Evolutionary conservation across 2,797 vertebrate species (phyloP).

Genomic region (Sardinella longiceps): DNA sequence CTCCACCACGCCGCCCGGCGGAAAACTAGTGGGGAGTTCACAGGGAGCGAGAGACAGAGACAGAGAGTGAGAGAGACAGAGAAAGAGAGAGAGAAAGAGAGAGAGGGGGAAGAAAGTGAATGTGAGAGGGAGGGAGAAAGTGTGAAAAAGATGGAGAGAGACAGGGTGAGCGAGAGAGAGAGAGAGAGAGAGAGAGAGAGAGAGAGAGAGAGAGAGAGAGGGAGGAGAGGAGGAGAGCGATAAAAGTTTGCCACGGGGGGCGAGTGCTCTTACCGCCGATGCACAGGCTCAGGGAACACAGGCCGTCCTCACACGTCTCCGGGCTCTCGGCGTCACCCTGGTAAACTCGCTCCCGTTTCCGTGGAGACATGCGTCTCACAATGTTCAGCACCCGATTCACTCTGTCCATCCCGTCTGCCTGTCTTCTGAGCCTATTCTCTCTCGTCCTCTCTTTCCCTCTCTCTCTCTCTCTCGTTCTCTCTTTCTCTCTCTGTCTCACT

Average conservation of each 20-base stretch:
- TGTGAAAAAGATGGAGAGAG: neutral
- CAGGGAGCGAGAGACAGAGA: neutral
- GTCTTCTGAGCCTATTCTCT: neutral
- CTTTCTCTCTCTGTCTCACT: conserved; percentile 24
- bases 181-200: neutral
- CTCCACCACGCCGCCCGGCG: neutral
- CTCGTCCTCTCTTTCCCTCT: neutral
- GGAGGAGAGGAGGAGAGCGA: conserved; percentile 34
- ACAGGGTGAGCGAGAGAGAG: neutral
- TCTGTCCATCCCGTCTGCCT: conserved; percentile 75
- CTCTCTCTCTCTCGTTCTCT: conserved; percentile 6
- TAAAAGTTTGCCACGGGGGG: conserved; percentile 50
- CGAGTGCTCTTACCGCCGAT: conserved; percentile 78
- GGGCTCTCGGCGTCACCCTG: conserved; percentile 78
- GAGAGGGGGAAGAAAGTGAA: too few species aligned
- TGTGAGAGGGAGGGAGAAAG: conserved; percentile 2
- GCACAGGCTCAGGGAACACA: conserved; percentile 83
- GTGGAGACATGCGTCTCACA: conserved; percentile 83
- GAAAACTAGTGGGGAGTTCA: neutral
- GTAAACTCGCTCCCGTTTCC: conserved; percentile 76
- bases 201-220: neutral
- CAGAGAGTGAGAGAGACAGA: conserved; percentile 12
- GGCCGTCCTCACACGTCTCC: conserved; percentile 78
- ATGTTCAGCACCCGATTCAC: conserved; percentile 84
- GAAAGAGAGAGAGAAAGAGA: conserved; percentile 10